Evolutionary conservation across 2,888 invertebrate species (phyloP), one percentile per base, ranked within the genome.

Genomic region (Pinctada fucata): DNA sequence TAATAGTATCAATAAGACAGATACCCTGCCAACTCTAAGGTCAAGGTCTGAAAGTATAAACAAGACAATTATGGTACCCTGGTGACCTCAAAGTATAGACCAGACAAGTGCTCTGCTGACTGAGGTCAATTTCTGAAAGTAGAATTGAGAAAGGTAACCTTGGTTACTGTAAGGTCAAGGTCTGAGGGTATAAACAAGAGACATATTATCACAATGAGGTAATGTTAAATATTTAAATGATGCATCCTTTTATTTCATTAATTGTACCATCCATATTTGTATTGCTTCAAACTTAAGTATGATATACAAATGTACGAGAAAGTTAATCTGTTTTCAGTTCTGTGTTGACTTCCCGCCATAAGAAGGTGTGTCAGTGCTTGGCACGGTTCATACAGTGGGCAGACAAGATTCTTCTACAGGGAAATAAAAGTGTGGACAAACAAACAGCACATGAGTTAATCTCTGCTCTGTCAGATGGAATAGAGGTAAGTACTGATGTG

Each of bases 381-480:
- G 97, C 97, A 3, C 95, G 96, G 93, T 94, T 98, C 86, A 96
- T 98, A 87, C 96, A 96, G 88, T 94, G 97, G 84, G 97, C 97
- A 92, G 98, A 98, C 92, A 96, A 97, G 92, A 96, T 97, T 73
- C 94, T 97, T 82, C 96, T 97, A 2, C 85, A 87, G 69, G 84
- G 84, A 4, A 79, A 82, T 58, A 85, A 86, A 47, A 79, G 79
- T 5, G 77, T 89, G 64, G 87, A 90, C 79, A 88, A 87, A 72
- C 86, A 87, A 13, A 83, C 83, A 47, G 91, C 90, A 48, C 85
- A 86, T 66, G 86, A 87, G 89, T 95, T 96, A 74, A 95, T 96
- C 72, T 94, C 95, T 84, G 94, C 95, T 85, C 95, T 96, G 31
- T 95, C 95, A 88, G 95, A 95, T 87, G 95, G 96, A 65, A 95